These are phyloP conservation scores for Rhaphigaster nebulosa DNA, from an alignment of 2,888 invertebrate species.

Conservation along the genomic window DNA sequence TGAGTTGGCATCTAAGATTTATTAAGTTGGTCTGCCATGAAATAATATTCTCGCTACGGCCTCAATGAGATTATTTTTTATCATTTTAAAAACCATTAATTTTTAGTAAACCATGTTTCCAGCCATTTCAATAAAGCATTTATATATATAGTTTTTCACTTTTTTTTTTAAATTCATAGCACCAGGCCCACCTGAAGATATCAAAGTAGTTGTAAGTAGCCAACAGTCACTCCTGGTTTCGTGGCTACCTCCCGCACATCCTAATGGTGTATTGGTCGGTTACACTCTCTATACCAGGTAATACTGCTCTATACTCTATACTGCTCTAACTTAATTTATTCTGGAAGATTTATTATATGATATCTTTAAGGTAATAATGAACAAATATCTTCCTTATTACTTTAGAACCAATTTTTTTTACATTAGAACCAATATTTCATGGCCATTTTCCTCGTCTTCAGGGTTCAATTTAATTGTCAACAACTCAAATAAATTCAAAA, in stretches of 20 bases:
- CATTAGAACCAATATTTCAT: too few species aligned
- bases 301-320: constrained; percentile 21
- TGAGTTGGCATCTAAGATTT: too few species aligned
- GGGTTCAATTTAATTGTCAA: too few species aligned
- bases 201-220: constrained; percentile 83
- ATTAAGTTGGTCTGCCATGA: too few species aligned
- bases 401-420: too few species aligned
- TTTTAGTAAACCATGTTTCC: background rate
- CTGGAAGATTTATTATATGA: too few species aligned
- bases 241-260: constrained; percentile 82
- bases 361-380: too few species aligned
- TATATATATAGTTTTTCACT: background rate
- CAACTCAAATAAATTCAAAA: too few species aligned
- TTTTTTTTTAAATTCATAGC: constrained; percentile 70
- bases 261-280: constrained; percentile 83
- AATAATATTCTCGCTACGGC: background rate
- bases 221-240: constrained; percentile 82
- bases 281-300: constrained; percentile 79
- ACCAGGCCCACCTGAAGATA: constrained; percentile 83
- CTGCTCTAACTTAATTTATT: too few species aligned
- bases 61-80: background rate
- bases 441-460: too few species aligned
- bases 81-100: background rate
- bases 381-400: too few species aligned
- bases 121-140: background rate